Conservation (phyloP, 2,888 invertebrate genomes). For the Meloe dianella region DNA sequence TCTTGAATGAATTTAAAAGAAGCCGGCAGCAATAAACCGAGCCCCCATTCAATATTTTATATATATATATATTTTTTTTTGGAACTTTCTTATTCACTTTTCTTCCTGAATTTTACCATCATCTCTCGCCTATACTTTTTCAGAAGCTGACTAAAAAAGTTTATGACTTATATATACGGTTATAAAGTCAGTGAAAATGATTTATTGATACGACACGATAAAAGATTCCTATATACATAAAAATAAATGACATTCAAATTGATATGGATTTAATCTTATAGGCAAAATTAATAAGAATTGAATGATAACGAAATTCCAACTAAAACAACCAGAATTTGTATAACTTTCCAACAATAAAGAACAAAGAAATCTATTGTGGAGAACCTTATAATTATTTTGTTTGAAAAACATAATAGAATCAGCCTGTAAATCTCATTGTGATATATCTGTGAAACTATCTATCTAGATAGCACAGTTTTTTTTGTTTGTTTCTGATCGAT, state of each 20-base stretch:
- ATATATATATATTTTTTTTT: too few species aligned
- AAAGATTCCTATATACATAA: neutral
- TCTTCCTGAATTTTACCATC: conserved; percentile 2
- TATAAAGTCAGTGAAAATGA: conserved; percentile 1
- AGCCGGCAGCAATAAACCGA: conserved; percentile 1
- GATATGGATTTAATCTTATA: neutral
- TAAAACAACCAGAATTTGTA: too few species aligned
- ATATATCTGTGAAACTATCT: conserved; percentile 29
- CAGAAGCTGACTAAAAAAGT: neutral
- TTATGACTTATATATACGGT: neutral
- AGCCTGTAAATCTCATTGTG: conserved; percentile 29
- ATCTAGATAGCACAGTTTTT: conserved; percentile 11
- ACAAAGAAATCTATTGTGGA: conserved; percentile 21
- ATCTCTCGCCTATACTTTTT: too few species aligned
- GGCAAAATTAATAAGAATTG: too few species aligned
- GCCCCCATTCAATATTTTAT: too few species aligned
- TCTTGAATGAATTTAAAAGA: conserved; percentile 5
- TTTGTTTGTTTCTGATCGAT: conserved; percentile 24
- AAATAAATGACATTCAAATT: conserved; percentile 1
- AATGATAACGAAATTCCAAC: too few species aligned
- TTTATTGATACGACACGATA: neutral
- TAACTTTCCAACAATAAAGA: neutral
- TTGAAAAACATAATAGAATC: conserved; percentile 26
- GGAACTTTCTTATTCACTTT: neutral
- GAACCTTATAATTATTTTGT: conserved; percentile 33